These are phyloP conservation scores for Paedocypris micromegethes DNA, from an alignment of 2,797 vertebrate genomes.

Conservation along the genomic window DNA sequence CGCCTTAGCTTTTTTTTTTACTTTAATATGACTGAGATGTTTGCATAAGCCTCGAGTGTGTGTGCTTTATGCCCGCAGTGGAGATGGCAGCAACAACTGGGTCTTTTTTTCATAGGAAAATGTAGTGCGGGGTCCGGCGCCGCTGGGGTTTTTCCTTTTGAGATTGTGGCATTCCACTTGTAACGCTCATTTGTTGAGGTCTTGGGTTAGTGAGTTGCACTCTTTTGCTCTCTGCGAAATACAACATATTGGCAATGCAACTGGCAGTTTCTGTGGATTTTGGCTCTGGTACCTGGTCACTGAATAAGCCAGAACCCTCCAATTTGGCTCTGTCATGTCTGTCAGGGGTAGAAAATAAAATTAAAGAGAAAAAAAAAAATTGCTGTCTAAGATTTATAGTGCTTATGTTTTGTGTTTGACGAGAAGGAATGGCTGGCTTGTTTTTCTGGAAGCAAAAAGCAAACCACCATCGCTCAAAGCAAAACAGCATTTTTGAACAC, in stretches of 20 bases:
- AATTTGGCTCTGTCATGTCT: slow-evolving; percentile 25
- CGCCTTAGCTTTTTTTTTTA: slow-evolving; percentile 32
- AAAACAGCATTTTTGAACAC: slow-evolving; percentile 27
- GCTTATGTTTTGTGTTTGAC: slow-evolving; percentile 18
- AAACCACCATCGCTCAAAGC: slow-evolving; percentile 18
- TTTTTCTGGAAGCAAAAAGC: slow-evolving; percentile 6
- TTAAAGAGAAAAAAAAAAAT: background rate
- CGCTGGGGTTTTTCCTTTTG: slow-evolving; percentile 14
- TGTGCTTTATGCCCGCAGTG: slow-evolving; percentile 62
- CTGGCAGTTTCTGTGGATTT: slow-evolving; percentile 24
- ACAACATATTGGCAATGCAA: background rate
- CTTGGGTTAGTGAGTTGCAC: slow-evolving; percentile 3
- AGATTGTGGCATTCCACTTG: slow-evolving; percentile 26
- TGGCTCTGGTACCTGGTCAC: slow-evolving; percentile 25
- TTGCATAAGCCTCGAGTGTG: slow-evolving; percentile 63
- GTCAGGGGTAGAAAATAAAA: slow-evolving; percentile 16
- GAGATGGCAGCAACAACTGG: slow-evolving; percentile 54
- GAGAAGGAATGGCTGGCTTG: background rate
- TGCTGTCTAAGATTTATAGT: slow-evolving; percentile 29
- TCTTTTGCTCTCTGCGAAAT: slow-evolving; percentile 16
- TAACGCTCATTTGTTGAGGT: slow-evolving; percentile 23
- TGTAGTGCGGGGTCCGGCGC: slow-evolving; percentile 43
- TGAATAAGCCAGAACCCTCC: slow-evolving; percentile 25
- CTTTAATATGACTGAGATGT: slow-evolving; percentile 46
- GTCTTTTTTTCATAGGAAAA: slow-evolving; percentile 54